Evolutionary conservation across 92 coral and sea anemone genomes (phyloP), one percentile per base, ranked within the genome.

Genomic region (Epizoanthus illoricatus): DNA sequence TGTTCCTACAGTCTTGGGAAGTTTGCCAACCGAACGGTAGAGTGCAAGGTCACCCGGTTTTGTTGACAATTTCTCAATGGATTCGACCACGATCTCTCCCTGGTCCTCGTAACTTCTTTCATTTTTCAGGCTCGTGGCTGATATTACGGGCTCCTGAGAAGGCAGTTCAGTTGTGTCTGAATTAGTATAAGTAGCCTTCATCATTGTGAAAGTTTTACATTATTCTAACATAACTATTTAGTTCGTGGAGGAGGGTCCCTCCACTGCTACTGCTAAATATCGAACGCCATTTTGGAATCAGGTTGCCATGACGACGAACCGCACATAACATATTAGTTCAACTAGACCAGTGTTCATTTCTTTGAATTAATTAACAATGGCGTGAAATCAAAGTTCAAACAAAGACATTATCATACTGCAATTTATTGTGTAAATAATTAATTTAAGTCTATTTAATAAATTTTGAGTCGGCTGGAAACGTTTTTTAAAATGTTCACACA

Each of bases 171-270:
- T 72, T 28, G 86, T 65, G 28, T 71, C 90, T 41, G 87, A 76
- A 86, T 89, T 91, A 81, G 80, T 56, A 39, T 91, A 91, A 75
- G 73, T 82, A 57, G 87, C 76, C 65, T 93, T 93, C 86, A 97
- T 92, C 80, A 86, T 97, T 45, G 84, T 90, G 87, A 88, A 93
- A 5, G 96, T 91, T 80, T 97, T 90, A 66, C 99, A 97, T 71
- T 97, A 97, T 47, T 97, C 95, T 76, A 97, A 83, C 99, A 97
- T 97, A 56, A 86, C 95, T 94, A 88, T 84, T 17, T 68, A 55
- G 18, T 17, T 59, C 74, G 81, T 56, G 84, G 84, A 69, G 87
- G 60, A 23, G 41, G 13, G 61, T 49, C 54, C 90, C 61, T n/a
- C 89, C 91, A 56, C 84, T 52, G 47, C 17, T 18, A 58, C 58